Evolutionary conservation across 2,888 invertebrate genomes (phyloP).

Genomic region (Trachelus tabidus): DNA sequence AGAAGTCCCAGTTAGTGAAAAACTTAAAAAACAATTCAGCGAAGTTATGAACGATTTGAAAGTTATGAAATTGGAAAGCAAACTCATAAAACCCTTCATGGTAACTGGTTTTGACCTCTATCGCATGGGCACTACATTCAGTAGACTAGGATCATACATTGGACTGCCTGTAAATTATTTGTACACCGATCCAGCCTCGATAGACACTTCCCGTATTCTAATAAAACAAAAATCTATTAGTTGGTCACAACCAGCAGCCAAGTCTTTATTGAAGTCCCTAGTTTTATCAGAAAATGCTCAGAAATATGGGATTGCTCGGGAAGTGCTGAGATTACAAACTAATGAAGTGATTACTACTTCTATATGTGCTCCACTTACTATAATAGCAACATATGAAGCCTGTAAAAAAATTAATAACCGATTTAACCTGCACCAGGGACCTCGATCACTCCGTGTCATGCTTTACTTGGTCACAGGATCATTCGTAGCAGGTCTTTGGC

Average conservation of each 20-base stretch:
- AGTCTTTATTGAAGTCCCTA: slow-evolving; percentile 74
- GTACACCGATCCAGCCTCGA: slow-evolving; percentile 69
- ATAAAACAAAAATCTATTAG: slow-evolving; percentile 73
- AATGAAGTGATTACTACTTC: slow-evolving; percentile 72
- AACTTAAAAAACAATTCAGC: slow-evolving; percentile 68
- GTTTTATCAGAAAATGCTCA: slow-evolving; percentile 83
- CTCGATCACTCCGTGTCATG: slow-evolving; percentile 64
- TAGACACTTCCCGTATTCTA: slow-evolving; percentile 72
- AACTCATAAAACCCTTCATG: slow-evolving; percentile 74
- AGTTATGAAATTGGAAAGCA: slow-evolving; percentile 67
- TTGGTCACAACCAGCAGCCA: slow-evolving; percentile 74
- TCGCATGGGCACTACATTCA: slow-evolving; percentile 72
- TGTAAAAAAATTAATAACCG: slow-evolving; percentile 69
- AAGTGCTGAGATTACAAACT: slow-evolving; percentile 75
- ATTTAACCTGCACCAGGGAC: slow-evolving; percentile 70
- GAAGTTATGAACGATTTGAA: slow-evolving; percentile 73
- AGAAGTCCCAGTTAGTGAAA: slow-evolving; percentile 69
- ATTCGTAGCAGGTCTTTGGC: slow-evolving; percentile 73
- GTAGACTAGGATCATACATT: slow-evolving; percentile 73
- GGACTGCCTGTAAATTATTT: slow-evolving; percentile 81
- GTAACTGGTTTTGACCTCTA: slow-evolving; percentile 80
- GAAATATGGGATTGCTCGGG: slow-evolving; percentile 82
- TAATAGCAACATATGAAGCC: slow-evolving; percentile 69
- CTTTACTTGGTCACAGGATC: slow-evolving; percentile 71
- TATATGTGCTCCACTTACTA: slow-evolving; percentile 67